These are phyloP conservation scores for Stenurella melanura DNA, from an alignment of 2,888 invertebrate genomes.

Conservation along the genomic window DNA sequence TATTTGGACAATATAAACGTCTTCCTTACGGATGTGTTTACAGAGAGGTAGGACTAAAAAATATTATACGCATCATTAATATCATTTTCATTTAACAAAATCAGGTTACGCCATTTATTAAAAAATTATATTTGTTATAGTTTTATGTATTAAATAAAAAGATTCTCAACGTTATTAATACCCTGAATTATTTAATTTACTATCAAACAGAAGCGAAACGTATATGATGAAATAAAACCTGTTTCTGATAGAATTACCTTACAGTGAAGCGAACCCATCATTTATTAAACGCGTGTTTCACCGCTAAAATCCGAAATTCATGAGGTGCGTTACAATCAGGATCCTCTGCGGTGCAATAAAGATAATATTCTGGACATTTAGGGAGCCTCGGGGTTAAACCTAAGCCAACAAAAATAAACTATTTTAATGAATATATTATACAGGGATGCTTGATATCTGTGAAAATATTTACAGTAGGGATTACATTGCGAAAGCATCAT, in stretches of 20 bases:
- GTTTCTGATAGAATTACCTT: not conserved
- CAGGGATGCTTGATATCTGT: not conserved
- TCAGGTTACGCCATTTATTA: too few relatives aligned
- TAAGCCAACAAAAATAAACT: slow-evolving; percentile 24
- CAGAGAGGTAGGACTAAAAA: too few relatives aligned
- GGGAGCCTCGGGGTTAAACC: slow-evolving; percentile 6
- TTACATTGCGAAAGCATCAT: not conserved
- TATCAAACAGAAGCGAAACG: not conserved
- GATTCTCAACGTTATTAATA: not conserved
- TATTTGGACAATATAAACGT: too few relatives aligned
- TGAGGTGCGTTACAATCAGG: slow-evolving; percentile 14
- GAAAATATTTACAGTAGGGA: not conserved
- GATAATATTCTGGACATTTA: slow-evolving; percentile 26
- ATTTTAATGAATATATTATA: slow-evolving; percentile 35
- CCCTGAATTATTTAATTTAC: not conserved
- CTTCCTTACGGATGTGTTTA: too few relatives aligned
- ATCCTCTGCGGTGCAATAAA: slow-evolving; percentile 23
- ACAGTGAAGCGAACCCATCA: not conserved
- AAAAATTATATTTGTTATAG: too few relatives aligned
- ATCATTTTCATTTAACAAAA: too few relatives aligned
- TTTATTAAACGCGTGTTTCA: not conserved
- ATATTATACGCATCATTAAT: too few relatives aligned
- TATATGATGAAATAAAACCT: not conserved
- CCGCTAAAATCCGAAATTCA: slow-evolving; percentile 14
- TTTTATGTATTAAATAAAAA: too few relatives aligned